A percentile compares a stretch with the other conserved stretches of the same genome.
Evolutionary conservation across 2,797 vertebrate genomes (phyloP).

Genomic region (Pseudopleuronectes americanus): DNA sequence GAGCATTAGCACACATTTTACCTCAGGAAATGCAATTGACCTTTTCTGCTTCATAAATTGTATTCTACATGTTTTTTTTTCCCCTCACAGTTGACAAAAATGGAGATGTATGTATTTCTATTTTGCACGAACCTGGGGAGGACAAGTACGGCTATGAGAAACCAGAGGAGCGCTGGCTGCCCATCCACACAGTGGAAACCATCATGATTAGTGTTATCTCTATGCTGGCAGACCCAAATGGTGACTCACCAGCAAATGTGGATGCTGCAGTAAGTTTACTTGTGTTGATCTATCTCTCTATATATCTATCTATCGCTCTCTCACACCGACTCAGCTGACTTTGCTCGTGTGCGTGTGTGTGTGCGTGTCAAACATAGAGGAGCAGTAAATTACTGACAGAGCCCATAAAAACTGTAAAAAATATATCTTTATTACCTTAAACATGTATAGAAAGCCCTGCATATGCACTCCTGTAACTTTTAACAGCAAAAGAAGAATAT

Average conservation of each 20-base stretch:
- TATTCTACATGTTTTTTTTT: background rate
- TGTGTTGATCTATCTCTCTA: background rate
- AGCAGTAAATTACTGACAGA: no score
- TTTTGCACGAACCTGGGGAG: conserved; percentile 98
- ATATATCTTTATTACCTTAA: no score
- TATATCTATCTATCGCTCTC: no score
- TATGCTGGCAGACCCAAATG: conserved; percentile 99
- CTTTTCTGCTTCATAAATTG: conserved; percentile 23
- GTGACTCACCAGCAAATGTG: conserved; percentile 98
- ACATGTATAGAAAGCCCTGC: no score
- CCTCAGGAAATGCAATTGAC: background rate
- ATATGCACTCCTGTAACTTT: no score
- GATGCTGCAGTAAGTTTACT: conserved; percentile 93
- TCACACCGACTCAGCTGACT: no score
- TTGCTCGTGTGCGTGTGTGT: no score
- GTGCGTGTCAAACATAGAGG: no score
- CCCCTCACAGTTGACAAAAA: conserved; percentile 93
- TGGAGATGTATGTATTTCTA: conserved; percentile 99
- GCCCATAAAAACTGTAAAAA: no score
- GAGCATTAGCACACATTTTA: background rate
- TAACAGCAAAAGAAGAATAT: no score
- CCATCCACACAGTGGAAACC: conserved; percentile 99
- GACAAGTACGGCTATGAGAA: conserved; percentile 99
- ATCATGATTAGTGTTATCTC: conserved; percentile 99
- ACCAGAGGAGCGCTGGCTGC: conserved; percentile 98